Base-by-base conservation (phyloP, 2,113 vertebrate species). In the Ochotona princeps region DNA sequence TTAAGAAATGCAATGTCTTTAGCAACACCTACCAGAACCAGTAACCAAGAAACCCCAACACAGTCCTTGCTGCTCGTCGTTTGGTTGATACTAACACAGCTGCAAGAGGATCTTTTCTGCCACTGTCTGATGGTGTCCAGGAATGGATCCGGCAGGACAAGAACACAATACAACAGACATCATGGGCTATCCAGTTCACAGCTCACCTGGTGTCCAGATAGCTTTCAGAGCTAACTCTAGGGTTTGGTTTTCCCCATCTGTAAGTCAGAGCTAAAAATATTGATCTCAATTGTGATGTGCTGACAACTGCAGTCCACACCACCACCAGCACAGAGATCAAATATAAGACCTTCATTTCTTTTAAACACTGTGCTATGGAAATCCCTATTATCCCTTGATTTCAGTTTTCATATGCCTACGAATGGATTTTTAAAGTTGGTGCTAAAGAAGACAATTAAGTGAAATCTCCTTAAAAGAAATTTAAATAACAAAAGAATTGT, bases 381-480 rank as follows among this genome's bases (percentile, higher is more conserved):
- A 32, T 63, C 26, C 54, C 4, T 70, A 83, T 49, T 81, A 47
- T 74, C 7, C 15, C 66, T 3, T 49, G 25, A 47, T 20, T 17
- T 60, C 32, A 82, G 26, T 90, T 49, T 90, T 80, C 15, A 91
- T 67, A 87, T 2, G 73, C n/a, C 49, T 44, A 69, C 81, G 12
- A 78, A 47, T 70, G 26, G 44, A 73, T 78, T 87, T 93, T 76
- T 84, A 76, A 94, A 67, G 28, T 26, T 87, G 20, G 4, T 67
- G 73, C 84, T 32, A 65, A 94, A 66, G 38, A 67, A 65, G 57
- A 94, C 66, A 80, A 70, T 67, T 5, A 76, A 89, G 32, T 1
- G 30, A 72, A 87, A 6, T 15, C 87, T 54, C 18, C 82, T 81
- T 73, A 75, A 67, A 2, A 88, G 20, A 57, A 78, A 67, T 70